Conservation (phyloP, 2,888 invertebrate genomes). For the Dendrolimus houi region DNA sequence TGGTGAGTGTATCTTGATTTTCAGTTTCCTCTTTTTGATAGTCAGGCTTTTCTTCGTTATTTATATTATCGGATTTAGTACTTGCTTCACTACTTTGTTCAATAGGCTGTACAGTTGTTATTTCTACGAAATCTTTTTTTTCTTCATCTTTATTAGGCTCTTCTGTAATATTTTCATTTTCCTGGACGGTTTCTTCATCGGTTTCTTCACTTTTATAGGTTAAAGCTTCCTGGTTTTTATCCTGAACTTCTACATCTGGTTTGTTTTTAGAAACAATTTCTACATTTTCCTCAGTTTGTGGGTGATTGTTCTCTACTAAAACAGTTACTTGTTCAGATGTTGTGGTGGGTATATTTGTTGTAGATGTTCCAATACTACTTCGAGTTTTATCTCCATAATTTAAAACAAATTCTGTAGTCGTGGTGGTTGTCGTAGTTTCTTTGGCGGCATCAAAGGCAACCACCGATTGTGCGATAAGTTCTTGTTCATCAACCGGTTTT, state of each 20-base stretch:
- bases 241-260: background rate
- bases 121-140: background rate
- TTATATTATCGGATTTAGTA: background rate
- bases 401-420: conserved; percentile 29
- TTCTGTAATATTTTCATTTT: conserved; percentile 11
- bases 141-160: conserved; percentile 5
- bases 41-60: background rate
- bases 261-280: conserved; percentile 3
- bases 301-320: conserved; percentile 13
- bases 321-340: conserved; percentile 15
- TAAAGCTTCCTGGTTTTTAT: background rate
- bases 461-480: conserved; percentile 36
- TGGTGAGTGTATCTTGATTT: conserved; percentile 17
- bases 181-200: conserved; percentile 11
- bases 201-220: background rate
- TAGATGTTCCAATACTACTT: conserved; percentile 12
- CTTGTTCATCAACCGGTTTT: conserved; percentile 36
- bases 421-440: conserved; percentile 22
- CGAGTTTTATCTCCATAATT: conserved; percentile 58
- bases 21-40: conserved; percentile 28
- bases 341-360: conserved; percentile 7
- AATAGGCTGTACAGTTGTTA: background rate
- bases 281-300: conserved; percentile 8
- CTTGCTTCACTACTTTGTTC: background rate
- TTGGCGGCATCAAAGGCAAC: conserved; percentile 28